These are phyloP conservation scores for Pseudopodoces humilis DNA, from an alignment of 2,113 vertebrate species.

Conservation along the genomic window DNA sequence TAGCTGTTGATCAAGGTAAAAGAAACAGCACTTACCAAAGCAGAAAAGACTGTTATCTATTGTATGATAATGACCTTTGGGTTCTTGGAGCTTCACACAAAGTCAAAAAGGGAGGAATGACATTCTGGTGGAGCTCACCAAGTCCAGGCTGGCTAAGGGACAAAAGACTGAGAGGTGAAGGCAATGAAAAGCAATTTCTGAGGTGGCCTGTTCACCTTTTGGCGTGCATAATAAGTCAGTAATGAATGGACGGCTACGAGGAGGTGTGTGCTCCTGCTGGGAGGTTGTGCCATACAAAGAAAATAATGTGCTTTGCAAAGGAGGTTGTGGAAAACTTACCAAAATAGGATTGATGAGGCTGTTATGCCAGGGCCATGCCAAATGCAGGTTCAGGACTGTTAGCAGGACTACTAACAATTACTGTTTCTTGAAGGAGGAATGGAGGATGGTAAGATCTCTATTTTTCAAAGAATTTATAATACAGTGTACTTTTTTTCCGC, in stretches of 20 bases:
- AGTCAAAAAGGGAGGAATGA: background rate
- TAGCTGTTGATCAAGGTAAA: background rate
- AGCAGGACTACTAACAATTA: background rate
- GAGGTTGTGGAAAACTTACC: background rate
- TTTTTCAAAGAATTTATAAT: background rate
- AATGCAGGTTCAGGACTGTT: background rate
- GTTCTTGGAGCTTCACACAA: background rate
- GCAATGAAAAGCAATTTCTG: background rate
- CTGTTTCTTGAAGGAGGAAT: background rate
- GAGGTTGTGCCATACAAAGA: background rate
- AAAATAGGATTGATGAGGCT: accelerated
- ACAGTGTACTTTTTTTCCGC: background rate
- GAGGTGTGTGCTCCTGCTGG: accelerated
- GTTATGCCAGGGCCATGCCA: background rate
- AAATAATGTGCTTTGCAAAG: background rate
- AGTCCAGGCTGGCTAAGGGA: background rate
- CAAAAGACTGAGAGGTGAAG: background rate
- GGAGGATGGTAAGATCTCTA: background rate
- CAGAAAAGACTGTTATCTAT: background rate
- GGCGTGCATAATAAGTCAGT: background rate
- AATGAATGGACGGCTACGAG: background rate
- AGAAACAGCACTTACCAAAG: background rate
- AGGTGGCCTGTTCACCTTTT: background rate
- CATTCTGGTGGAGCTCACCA: background rate
- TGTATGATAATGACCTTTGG: background rate